phyloP scores from a whole-genome alignment of 1,140 invertebrate species.

The Chelonus insularis region DNA sequence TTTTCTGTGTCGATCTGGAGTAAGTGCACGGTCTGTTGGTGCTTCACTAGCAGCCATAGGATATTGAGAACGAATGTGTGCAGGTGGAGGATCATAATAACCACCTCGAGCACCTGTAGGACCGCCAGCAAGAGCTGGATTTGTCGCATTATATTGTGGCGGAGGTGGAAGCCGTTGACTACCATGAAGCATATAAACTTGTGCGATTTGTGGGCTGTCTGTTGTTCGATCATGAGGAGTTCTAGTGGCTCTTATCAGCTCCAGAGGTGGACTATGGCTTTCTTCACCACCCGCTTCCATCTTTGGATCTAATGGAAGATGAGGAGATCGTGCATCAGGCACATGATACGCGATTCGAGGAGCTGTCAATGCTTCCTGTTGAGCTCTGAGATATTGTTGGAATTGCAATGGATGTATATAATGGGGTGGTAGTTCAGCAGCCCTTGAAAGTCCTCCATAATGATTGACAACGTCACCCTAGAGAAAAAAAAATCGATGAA shows the following conservation, averaged over 20 bases:
- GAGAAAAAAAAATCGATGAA: no score
- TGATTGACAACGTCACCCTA: conserved; percentile 68
- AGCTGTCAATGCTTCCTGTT: conserved; percentile 64
- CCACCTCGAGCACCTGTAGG: conserved; percentile 45
- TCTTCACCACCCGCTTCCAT: conserved; percentile 67
- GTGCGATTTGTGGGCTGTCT: conserved; percentile 74
- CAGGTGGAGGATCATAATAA: conserved; percentile 69
- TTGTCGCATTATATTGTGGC: conserved; percentile 48
- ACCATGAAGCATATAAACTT: conserved; percentile 66
- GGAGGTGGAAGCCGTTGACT: conserved; percentile 56
- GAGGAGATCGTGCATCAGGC: conserved; percentile 51
- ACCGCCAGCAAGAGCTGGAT: conserved; percentile 40
- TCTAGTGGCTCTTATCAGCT: conserved; percentile 66
- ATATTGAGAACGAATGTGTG: conserved; percentile 61
- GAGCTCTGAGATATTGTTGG: conserved; percentile 73
- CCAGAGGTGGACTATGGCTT: conserved; percentile 72
- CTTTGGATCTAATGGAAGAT: conserved; percentile 52
- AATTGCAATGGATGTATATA: conserved; percentile 65
- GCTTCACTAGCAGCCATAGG: conserved; percentile 59
- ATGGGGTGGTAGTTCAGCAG: conserved; percentile 53
- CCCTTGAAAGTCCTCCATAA: conserved; percentile 46
- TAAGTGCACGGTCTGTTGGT: conserved; percentile 58
- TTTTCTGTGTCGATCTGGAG: conserved; percentile 61
- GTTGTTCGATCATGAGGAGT: conserved; percentile 77
- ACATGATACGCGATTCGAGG: conserved; percentile 58